Base-by-base conservation (phyloP, 2,888 invertebrate species). In the Athripsodes cinereus region DNA sequence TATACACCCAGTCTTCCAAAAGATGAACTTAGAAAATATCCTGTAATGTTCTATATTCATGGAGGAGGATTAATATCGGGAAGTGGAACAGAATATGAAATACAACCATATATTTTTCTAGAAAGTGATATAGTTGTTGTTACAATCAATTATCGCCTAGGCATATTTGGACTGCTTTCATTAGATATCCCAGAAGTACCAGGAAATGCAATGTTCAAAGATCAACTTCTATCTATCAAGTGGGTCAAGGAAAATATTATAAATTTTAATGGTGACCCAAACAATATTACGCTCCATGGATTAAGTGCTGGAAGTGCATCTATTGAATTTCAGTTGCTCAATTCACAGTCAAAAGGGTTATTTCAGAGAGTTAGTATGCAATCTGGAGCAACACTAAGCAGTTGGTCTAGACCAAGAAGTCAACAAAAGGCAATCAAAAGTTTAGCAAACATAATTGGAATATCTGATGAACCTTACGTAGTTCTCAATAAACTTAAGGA, bases 51-150 rank as follows among this genome's bases (percentile, higher is more conserved):
- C 1, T 40, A 48, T 18, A 66, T 70, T 16, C 70, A 70, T 48
- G 68, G 68, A 2, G 69, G 69, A n/a, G 66, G 65, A 26, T 69
- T 64, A 57, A 55, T 61, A n/a, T 18, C 46, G n/a, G 68, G 69
- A 8, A 58, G 62, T 35, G 66, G 66, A 20, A 46, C 20, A 22
- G 19, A 21, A 1, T 61, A 64, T 1, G 48, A 50, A 34, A n/a
- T n/a, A n/a, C n/a, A n/a, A n/a, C n/a, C n/a, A n/a, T n/a, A n/a
- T n/a, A n/a, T n/a, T n/a, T n/a, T n/a, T n/a, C n/a, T n/a, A n/a
- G n/a, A n/a, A n/a, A n/a, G n/a, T n/a, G n/a, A n/a, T n/a, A n/a
- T n/a, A n/a, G n/a, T n/a, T n/a, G n/a, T n/a, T n/a, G n/a, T n/a
- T n/a, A n/a, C n/a, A n/a, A n/a, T n/a, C n/a, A n/a, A n/a, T n/a